These are phyloP conservation scores for Harlomillsia oculata DNA, from an alignment of 1,140 invertebrate genomes.

Conservation along the genomic window DNA sequence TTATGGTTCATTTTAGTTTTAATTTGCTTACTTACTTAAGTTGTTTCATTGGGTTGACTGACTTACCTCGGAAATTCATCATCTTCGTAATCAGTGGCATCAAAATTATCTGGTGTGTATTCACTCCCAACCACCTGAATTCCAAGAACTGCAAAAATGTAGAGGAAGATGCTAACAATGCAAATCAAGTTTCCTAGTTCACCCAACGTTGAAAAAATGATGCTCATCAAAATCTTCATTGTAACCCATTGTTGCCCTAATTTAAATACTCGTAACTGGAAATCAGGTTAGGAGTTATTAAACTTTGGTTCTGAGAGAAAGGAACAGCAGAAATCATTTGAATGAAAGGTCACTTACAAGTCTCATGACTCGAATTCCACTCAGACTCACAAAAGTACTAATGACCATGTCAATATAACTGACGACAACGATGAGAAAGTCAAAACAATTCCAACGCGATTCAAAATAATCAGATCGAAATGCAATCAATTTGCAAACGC, in stretches of 20 bases:
- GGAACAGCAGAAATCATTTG: neutral
- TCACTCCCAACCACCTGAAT: slow-evolving; percentile 87
- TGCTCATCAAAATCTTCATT: slow-evolving; percentile 83
- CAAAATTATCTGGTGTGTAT: slow-evolving; percentile 72
- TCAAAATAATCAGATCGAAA: slow-evolving; percentile 85
- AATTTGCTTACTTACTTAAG: too few species aligned
- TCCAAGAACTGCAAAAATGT: slow-evolving; percentile 86
- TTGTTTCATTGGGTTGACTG: too few species aligned
- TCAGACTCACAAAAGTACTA: slow-evolving; percentile 74
- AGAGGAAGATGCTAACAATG: slow-evolving; percentile 82
- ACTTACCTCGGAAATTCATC: neutral
- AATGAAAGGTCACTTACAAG: slow-evolving; percentile 60
- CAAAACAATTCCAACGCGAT: slow-evolving; percentile 90
- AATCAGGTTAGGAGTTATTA: too few species aligned
- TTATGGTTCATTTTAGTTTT: neutral
- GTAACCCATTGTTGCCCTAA: slow-evolving; percentile 87
- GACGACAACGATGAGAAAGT: slow-evolving; percentile 63
- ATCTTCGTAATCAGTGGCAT: slow-evolving; percentile 43
- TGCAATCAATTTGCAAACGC: slow-evolving; percentile 79
- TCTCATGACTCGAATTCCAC: slow-evolving; percentile 69
- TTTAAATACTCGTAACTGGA: slow-evolving; percentile 70
- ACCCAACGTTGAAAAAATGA: slow-evolving; percentile 82
- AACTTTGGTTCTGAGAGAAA: too few species aligned
- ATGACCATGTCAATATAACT: slow-evolving; percentile 79
- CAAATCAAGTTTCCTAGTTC: slow-evolving; percentile 81